phyloP scores from a whole-genome alignment of 2,888 invertebrate species.

The Teinopalpus imperialis region DNA sequence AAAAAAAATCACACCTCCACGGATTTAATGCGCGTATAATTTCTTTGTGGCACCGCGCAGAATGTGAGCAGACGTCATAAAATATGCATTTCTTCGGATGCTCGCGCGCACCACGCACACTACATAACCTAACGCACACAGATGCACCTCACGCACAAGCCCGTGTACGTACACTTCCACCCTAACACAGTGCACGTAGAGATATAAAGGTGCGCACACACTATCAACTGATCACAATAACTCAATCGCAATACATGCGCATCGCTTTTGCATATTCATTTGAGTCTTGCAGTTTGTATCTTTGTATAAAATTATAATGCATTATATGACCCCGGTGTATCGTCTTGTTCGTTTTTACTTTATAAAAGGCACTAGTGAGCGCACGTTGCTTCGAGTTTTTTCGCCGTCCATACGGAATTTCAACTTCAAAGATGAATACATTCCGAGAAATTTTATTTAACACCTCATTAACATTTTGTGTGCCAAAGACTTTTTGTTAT shows the following conservation, averaged over 20 bases:
- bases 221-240: constrained; percentile 62
- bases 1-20: constrained; percentile 69
- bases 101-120: constrained; percentile 42
- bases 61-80: constrained; percentile 81
- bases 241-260: constrained; percentile 72
- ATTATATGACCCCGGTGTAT: constrained; percentile 66
- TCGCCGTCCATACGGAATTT: constrained; percentile 15
- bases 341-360: constrained; percentile 49
- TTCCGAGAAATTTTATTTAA: constrained; percentile 20
- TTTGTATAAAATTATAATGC: constrained; percentile 82
- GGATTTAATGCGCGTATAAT: constrained; percentile 81
- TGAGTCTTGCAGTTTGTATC: constrained; percentile 72
- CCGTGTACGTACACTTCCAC: constrained; percentile 29
- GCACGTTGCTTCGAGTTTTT: constrained; percentile 28
- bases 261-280: constrained; percentile 78
- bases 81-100: constrained; percentile 79
- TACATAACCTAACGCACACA: constrained; percentile 29
- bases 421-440: constrained; percentile 14
- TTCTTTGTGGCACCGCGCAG: constrained; percentile 82
- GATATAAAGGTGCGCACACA: constrained; percentile 44
- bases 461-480: constrained; percentile 24
- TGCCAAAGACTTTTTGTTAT: constrained; percentile 4
- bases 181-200: constrained; percentile 30
- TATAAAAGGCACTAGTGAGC: constrained; percentile 41
- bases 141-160: constrained; percentile 22